A percentile compares a stretch with the other conserved stretches of the same genome.
Conservation (phyloP, 1,140 invertebrate genomes). For the Drosophila lacertosa region DNA sequence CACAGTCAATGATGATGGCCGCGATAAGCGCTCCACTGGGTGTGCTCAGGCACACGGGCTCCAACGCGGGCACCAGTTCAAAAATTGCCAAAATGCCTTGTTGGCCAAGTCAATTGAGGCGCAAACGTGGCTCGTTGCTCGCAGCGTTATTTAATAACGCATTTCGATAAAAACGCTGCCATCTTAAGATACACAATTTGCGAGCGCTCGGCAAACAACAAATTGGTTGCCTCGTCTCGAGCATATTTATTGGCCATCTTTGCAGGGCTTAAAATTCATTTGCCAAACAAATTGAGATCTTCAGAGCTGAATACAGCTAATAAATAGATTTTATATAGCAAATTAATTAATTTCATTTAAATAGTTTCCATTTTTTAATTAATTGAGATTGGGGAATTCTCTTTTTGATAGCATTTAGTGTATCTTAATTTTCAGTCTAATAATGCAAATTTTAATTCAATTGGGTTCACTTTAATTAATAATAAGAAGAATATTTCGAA, state of each 20-base stretch:
- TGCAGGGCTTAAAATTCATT: background rate
- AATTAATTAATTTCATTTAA: too few species aligned
- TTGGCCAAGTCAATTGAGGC: constrained; percentile 11
- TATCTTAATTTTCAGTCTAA: too few species aligned
- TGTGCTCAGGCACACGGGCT: constrained; percentile 57
- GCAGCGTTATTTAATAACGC: constrained; percentile 45
- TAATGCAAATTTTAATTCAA: too few species aligned
- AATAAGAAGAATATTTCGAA: too few species aligned
- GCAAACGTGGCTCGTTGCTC: constrained; percentile 5
- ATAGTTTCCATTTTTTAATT: too few species aligned
- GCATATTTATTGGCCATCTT: constrained; percentile 2
- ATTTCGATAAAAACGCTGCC: constrained; percentile 23
- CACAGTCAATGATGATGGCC: constrained; percentile 72
- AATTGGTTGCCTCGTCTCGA: constrained; percentile 7
- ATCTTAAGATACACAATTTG: constrained; percentile 30
- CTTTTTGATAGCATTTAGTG: too few species aligned
- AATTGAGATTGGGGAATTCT: too few species aligned
- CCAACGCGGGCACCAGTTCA: too few species aligned
- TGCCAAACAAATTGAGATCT: too few species aligned
- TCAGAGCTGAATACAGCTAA: too few species aligned
- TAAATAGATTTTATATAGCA: too few species aligned
- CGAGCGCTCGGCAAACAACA: background rate
- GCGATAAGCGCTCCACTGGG: constrained; percentile 74
- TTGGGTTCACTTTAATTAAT: too few species aligned
- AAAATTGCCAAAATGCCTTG: constrained; percentile 13